These are phyloP conservation scores for Atta colombica DNA, from an alignment of 1,140 invertebrate genomes.

Conservation along the genomic window DNA sequence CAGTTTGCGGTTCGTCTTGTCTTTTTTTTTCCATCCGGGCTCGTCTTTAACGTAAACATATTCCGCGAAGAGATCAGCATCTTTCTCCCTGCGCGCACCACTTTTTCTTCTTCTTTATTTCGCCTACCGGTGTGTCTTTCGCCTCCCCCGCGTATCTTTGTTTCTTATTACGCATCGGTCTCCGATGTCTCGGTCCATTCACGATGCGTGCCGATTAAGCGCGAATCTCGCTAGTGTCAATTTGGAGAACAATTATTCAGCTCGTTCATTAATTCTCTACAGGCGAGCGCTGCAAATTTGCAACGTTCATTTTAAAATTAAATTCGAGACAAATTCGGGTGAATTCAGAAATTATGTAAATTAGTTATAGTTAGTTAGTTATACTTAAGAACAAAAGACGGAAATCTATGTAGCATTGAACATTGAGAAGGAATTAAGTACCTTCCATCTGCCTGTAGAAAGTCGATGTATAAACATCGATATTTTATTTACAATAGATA, in stretches of 20 bases:
- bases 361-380: no score
- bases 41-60: constrained; percentile 81
- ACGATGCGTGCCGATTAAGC: constrained; percentile 30
- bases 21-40: constrained; percentile 69
- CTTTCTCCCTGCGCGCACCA: constrained; percentile 46
- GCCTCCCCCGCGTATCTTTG: constrained; percentile 29
- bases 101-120: constrained; percentile 68
- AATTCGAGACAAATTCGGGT: no score
- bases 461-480: no score
- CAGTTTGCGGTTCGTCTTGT: constrained; percentile 77
- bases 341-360: no score
- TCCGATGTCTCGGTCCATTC: constrained; percentile 36
- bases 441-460: no score
- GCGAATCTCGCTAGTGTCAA: constrained; percentile 14
- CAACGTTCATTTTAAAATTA: no score
- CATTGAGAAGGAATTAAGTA: no score
- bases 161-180: constrained; percentile 46
- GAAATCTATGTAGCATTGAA: no score
- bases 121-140: constrained; percentile 55
- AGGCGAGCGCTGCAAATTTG: no score
- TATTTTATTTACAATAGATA: no score
- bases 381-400: no score
- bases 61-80: constrained; percentile 78
- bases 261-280: background rate
- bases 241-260: background rate